These are phyloP conservation scores for Andrena bicolor DNA, from an alignment of 2,888 invertebrate species.

Conservation along the genomic window DNA sequence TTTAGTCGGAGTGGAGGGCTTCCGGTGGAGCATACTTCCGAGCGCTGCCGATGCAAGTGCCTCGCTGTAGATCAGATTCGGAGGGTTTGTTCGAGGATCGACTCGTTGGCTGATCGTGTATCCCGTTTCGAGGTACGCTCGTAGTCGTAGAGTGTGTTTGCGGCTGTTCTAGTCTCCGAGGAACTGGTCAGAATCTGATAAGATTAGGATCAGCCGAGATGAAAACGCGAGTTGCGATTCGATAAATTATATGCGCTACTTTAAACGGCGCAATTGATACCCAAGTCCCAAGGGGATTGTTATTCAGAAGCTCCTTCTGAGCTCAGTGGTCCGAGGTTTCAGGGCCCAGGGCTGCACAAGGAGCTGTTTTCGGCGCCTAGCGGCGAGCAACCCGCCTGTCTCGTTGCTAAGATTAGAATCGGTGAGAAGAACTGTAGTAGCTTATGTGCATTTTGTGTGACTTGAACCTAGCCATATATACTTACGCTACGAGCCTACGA, in stretches of 20 bases:
- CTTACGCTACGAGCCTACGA: no score
- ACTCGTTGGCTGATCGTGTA: background rate
- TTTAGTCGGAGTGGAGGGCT: slow-evolving; percentile 15
- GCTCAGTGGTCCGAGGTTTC: slow-evolving; percentile 13
- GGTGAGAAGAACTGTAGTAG: no score
- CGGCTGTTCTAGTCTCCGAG: background rate
- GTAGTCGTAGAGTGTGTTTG: background rate
- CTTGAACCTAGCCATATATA: no score
- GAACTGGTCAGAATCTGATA: background rate
- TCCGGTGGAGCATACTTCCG: slow-evolving; percentile 24
- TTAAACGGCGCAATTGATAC: background rate
- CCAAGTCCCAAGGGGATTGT: background rate
- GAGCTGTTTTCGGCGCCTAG: no score
- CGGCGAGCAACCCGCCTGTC: no score
- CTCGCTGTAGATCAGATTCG: background rate
- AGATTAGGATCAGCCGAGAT: background rate
- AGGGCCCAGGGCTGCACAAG: no score
- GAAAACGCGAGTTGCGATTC: background rate
- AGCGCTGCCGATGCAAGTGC: background rate
- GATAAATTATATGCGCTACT: no score
- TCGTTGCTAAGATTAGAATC: no score
- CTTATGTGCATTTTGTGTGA: no score
- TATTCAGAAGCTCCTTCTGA: background rate
- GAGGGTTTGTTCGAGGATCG: background rate
- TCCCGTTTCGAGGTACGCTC: no score